Base-by-base conservation (phyloP, 30 jellyfish, hydroid and myxozoan species). In the Cassiopea andromeda region DNA sequence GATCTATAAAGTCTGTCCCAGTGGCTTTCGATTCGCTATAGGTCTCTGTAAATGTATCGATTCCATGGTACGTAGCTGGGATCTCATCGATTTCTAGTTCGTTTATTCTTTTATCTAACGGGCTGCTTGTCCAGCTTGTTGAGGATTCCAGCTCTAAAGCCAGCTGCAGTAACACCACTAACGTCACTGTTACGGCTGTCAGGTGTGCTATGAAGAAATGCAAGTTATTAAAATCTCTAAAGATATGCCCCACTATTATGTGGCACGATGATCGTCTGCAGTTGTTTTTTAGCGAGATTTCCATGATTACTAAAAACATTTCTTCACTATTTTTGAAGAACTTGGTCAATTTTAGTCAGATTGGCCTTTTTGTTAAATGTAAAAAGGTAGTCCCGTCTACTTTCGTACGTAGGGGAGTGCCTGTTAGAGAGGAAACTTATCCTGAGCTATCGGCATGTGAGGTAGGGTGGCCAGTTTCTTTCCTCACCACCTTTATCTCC, bases 11-110 rank as follows among this genome's bases (percentile, higher is more conserved):
- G 59, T 95, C 99, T 59, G 91, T 90, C 46, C 96, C 96, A 44
- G 96, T 94, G 43, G 88, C 92, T 75, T 94, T 94, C 60, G 93
- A 67, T 60, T 85, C 92, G 46, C 88, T 81, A 86, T 91, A 95
- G 13, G 88, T 87, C 70, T 95, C 98, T 44, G 77, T 73, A 78
- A 82, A 90, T 71, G 90, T 74, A 72, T 95, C 99, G 12, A 95
- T 73, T 17, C 99, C 99, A 57, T 88, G 97, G 77, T 91, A 95
- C 27, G 97, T 91, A 44, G 99, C 96, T 15, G 98, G 97, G 57
- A 95, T 95, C 58, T 88, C 81, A 68, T 91, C 93, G 50, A 84
- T 80, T 44, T 86, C 99, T 79, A 66, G 17, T 50, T 84, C 98
- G 48, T 66, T 72, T 47, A 77, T 73, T 17, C 60, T 60, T 17